Evolutionary conservation across 1,140 invertebrate genomes (phyloP), one percentile per base, ranked within the genome.

Genomic region (Drosophila varians): DNA sequence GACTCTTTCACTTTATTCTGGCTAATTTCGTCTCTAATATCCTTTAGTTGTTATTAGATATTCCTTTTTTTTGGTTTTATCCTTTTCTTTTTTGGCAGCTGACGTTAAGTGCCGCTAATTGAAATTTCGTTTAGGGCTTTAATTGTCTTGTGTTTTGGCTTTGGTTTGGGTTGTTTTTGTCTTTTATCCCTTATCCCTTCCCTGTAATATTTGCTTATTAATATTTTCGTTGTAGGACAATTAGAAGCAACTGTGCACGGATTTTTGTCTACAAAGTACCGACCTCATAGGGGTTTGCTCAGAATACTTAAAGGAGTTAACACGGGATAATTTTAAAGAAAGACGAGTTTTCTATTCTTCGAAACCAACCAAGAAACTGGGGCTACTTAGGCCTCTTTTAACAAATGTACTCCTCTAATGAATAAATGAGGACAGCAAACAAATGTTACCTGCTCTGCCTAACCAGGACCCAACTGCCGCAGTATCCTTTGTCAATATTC

Each of bases 31-130:
- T 60, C 69, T 70, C 82, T 61, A 82, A 82, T 77, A 76, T 77
- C 82, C 78, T 55, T 87, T 82, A 88, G 77, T 77, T 87, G 82
- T 74, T 88, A 87, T 87, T 87, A 80, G 83, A 86, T 82, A 48
- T 72, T 55, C 57, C 49, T 74, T 66, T 65, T 36, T 38, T 38
- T 34, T 11, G 47, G 55, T 31, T 45, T 36, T 60, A 34, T 54
- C 47, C 40, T 43, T 65, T 65, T 69, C 6, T 1, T 36, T 54
- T 82, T 70, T 86, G 77, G 61, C 82, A 87, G 82, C 77, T 88
- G 82, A 46, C 73, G 65, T 74, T 88, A 87, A 87, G 82, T 87
- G 83, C 64, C 74, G 74, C 82, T 87, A 87, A 87, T 87, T 87
- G 82, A 87, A 87, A 87, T 75, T 87, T 87, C 70, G 74, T 82